phyloP scores from a whole-genome alignment of 2,113 vertebrate species.

The Piaya cayana region DNA sequence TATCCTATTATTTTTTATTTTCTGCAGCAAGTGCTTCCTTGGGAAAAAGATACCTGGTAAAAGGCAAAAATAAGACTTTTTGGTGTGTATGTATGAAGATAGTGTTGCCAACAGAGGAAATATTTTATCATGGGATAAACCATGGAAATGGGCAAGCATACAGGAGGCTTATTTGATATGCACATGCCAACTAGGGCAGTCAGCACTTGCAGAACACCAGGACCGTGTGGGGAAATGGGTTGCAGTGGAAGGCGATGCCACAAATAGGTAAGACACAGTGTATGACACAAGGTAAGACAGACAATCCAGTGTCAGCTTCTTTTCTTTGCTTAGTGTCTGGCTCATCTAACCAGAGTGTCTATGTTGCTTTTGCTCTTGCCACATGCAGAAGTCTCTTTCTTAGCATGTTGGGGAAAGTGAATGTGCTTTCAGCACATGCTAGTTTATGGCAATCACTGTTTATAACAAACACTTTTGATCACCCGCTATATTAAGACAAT shows the following conservation, averaged over 20 bases:
- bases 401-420: not conserved
- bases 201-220: not conserved
- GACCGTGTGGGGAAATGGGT: not conserved
- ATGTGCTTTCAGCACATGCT: conserved; percentile 22
- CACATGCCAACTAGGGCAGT: conserved; percentile 15
- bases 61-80: conserved; percentile 34
- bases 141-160: not conserved
- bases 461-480: not conserved
- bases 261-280: not conserved
- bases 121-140: conserved; percentile 37
- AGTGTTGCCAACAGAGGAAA: conserved; percentile 39
- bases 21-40: conserved; percentile 24
- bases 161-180: not conserved
- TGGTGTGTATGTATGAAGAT: not conserved
- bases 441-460: not conserved
- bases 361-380: not conserved
- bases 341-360: not conserved
- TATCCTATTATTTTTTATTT: not conserved
- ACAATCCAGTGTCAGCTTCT: conserved; percentile 50
- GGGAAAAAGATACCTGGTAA: conserved; percentile 18
- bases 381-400: not conserved
- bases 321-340: not conserved
- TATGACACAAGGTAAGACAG: not conserved
- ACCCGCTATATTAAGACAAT: conserved; percentile 20
- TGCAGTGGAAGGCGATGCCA: conserved; percentile 15